These are phyloP conservation scores for Amblyjoppa fuscipennis DNA, from an alignment of 2,888 invertebrate genomes.

Conservation along the genomic window DNA sequence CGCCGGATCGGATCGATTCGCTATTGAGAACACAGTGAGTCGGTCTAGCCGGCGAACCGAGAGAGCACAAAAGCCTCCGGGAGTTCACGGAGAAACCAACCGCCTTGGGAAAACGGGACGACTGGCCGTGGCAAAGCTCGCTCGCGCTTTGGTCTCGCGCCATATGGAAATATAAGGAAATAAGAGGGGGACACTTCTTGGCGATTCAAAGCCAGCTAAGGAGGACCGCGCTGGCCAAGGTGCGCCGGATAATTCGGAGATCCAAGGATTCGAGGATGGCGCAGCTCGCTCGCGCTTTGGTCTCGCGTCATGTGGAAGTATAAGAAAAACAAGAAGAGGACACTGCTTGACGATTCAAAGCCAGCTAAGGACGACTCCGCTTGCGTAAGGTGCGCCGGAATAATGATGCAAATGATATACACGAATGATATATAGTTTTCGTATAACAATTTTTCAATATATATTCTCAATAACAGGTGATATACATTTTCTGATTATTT, in stretches of 20 bases:
- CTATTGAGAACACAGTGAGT: slow-evolving; percentile 17
- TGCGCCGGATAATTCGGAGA: slow-evolving; percentile 20
- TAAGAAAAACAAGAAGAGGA: not conserved
- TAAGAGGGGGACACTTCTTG: not conserved
- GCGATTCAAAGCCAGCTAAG: too few relatives aligned
- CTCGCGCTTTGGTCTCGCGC: not conserved
- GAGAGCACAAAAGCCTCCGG: slow-evolving; percentile 21
- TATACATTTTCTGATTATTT: too few relatives aligned
- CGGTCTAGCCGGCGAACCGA: slow-evolving; percentile 5
- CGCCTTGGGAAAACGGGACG: not conserved
- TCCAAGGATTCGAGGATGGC: not conserved
- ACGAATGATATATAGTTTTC: too few relatives aligned
- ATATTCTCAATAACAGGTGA: too few relatives aligned
- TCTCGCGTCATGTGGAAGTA: not conserved
- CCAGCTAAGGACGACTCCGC: not conserved
- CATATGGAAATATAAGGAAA: not conserved
- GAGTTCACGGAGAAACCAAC: not conserved
- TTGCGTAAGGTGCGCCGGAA: not conserved
- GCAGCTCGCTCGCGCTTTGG: not conserved
- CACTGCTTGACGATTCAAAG: not conserved
- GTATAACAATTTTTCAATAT: too few relatives aligned
- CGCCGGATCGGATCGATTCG: not conserved
- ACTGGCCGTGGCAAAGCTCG: not conserved
- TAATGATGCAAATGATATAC: not conserved
- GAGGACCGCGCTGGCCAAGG: too few relatives aligned